These are phyloP conservation scores for Ptiloglossa arizonensis DNA, from an alignment of 1,140 invertebrate species.

Conservation along the genomic window DNA sequence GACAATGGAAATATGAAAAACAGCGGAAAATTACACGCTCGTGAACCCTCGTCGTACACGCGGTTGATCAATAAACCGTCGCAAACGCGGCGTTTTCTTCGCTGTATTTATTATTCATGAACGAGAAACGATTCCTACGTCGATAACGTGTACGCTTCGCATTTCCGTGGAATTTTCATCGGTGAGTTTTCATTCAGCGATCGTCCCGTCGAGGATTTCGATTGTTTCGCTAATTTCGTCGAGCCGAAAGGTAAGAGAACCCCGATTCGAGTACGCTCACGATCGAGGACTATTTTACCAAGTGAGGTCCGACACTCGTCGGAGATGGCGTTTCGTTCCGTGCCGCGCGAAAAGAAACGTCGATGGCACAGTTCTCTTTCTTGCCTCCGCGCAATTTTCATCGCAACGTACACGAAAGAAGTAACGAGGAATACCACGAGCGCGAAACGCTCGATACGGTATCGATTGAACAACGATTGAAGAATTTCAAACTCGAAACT, in stretches of 20 bases:
- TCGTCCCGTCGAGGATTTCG: background rate
- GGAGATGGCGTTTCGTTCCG: conserved; percentile 37
- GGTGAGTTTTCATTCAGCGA: background rate
- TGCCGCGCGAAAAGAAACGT: background rate
- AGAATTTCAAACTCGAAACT: no score
- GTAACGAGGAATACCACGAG: no score
- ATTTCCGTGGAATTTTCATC: background rate
- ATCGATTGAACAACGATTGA: no score
- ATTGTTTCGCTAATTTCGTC: background rate
- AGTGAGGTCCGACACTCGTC: background rate
- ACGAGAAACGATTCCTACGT: background rate
- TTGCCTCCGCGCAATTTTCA: conserved; percentile 22
- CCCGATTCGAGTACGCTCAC: no score
- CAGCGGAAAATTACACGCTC: background rate
- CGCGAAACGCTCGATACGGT: no score
- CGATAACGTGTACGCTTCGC: no score
- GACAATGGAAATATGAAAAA: background rate
- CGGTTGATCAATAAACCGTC: conserved; percentile 11
- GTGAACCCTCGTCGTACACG: background rate
- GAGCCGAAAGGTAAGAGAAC: no score
- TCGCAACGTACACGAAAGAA: no score
- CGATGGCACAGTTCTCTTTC: conserved; percentile 41
- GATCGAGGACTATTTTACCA: conserved; percentile 33
- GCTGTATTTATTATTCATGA: background rate
- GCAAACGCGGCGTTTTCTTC: background rate